A percentile compares a stretch with the other conserved stretches of the same genome.
These are phyloP conservation scores for Thymallus thymallus DNA, from an alignment of 2,113 vertebrate species.

Conservation along the genomic window DNA sequence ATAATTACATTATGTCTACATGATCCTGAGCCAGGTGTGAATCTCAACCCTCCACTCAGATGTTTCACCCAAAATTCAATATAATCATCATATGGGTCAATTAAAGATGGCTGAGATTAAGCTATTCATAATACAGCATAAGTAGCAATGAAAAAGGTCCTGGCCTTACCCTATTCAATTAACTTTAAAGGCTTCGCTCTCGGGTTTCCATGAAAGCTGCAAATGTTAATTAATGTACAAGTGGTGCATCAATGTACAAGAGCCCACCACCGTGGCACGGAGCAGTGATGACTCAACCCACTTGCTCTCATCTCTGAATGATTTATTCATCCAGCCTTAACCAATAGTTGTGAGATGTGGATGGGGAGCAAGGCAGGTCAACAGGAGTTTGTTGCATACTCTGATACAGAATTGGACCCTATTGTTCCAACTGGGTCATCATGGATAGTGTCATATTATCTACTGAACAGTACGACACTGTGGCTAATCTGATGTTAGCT, in stretches of 20 bases:
- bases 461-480: too few species aligned
- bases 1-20: background rate
- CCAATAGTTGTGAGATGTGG: background rate
- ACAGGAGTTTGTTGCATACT: background rate
- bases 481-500: too few species aligned
- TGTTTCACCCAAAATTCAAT: background rate
- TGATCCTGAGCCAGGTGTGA: background rate
- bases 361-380: background rate
- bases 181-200: background rate
- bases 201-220: background rate
- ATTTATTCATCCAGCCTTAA: constrained; percentile 2
- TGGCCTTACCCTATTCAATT: background rate
- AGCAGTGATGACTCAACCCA: constrained; percentile 7
- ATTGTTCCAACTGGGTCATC: too few species aligned
- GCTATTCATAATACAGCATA: background rate
- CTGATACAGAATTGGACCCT: background rate
- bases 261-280: background rate
- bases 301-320: background rate
- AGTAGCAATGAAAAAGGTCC: too few species aligned
- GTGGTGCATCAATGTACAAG: background rate
- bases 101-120: background rate
- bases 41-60: background rate
- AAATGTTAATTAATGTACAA: constrained; percentile 5
- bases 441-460: too few species aligned
- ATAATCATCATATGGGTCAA: background rate